These are phyloP conservation scores for Stegodyphus dumicola DNA, from an alignment of 1,140 invertebrate genomes.

Conservation along the genomic window DNA sequence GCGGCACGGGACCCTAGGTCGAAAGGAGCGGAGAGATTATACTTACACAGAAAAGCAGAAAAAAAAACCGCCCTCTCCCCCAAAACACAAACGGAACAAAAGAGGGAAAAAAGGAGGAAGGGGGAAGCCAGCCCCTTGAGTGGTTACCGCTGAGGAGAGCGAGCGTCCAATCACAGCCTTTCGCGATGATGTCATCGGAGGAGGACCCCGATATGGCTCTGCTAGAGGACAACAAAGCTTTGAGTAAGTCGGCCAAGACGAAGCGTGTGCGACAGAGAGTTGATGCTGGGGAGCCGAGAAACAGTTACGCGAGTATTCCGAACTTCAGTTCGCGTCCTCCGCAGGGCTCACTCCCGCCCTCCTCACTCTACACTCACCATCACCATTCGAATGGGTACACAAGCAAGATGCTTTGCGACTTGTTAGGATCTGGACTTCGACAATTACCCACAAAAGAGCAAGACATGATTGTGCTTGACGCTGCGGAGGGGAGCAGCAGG, in stretches of 20 bases:
- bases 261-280: conserved; percentile 92
- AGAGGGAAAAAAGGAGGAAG: conserved; percentile 3
- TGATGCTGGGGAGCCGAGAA: conserved; percentile 92
- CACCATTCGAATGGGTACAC: conserved; percentile 68
- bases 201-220: conserved; percentile 77
- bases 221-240: conserved; percentile 10
- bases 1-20: background rate
- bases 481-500: background rate
- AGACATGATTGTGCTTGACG: conserved; percentile 33
- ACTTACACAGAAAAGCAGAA: background rate
- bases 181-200: conserved; percentile 94
- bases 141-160: background rate
- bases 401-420: conserved; percentile 63
- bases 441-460: background rate
- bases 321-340: conserved; percentile 80
- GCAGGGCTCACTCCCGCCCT: conserved; percentile 72
- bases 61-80: background rate
- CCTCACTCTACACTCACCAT: conserved; percentile 53
- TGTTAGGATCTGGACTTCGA: conserved; percentile 3
- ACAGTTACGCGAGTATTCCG: conserved; percentile 89
- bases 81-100: conserved; percentile 19
- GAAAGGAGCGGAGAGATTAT: background rate
- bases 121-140: conserved; percentile 1
- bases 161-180: conserved; percentile 75
- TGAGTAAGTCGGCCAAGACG: conserved; percentile 82